Evolutionary conservation across 2,113 vertebrate genomes (phyloP), one percentile per base, ranked within the genome.

Genomic region (Cynoglossus semilaevis): DNA sequence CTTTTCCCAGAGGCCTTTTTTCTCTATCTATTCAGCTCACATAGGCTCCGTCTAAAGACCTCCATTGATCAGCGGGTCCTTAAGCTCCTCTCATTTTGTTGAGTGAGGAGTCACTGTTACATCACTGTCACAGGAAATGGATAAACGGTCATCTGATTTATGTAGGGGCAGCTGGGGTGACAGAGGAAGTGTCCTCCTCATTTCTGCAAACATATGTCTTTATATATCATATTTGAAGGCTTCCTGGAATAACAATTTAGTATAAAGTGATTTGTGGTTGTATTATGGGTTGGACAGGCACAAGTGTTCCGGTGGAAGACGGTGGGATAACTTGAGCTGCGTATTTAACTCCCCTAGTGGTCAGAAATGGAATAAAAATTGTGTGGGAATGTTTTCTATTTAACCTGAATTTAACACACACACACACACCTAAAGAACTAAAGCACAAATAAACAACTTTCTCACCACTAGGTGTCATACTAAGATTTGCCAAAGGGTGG

Each of bases 51-150:
- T 63, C 63, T 81, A 73, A 87, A 83, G 83, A 73, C 75, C 74
- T 65, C 78, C 80, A 81, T 85, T 86, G 87, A 84, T 88, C 80
- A 76, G 63, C 13, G 11, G 61, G 69, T 79, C 70, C 68, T 82
- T 69, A 63, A 76, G 74, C 81, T 73, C 65, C 51, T 60, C 70
- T 69, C 71, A 47, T 59, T 41, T 61, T 41, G 1, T 73, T 61
- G 9, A 61, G 74, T n/a, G 54, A 66, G 69, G 53, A 61, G 63
- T 55, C 47, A 79, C 69, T 76, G 84, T 82, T 82, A 77, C 76
- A 85, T 81, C 75, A 80, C 71, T 75, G 79, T 73, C 81, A 59
- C 36, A 17, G 63, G 47, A 71, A 82, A 70, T 58, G 48, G 68
- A 80, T 72, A 70, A 76, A 77, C 12, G 52, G 52, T 56, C 50